Evolutionary conservation across 2,797 vertebrate genomes (phyloP).

Genomic region (Poeciliopsis gracilis): DNA sequence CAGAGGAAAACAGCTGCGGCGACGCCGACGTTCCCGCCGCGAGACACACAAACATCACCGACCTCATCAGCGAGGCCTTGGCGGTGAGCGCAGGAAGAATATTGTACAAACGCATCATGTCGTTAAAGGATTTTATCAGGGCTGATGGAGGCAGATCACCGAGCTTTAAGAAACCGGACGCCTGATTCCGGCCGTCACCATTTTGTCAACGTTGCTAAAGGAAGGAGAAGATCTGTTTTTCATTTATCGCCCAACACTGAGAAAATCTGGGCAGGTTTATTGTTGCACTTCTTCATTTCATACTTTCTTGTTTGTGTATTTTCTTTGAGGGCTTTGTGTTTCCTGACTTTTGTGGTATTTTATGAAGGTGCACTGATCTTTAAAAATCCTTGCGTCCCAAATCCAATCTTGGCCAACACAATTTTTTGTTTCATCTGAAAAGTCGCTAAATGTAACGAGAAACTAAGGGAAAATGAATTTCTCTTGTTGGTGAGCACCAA

Average conservation of each 20-base stretch:
- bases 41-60: slow-evolving; percentile 84
- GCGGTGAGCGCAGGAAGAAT: slow-evolving; percentile 76
- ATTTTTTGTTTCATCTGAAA: too few relatives aligned
- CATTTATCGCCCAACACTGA: too few relatives aligned
- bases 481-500: too few relatives aligned
- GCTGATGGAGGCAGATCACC: too few relatives aligned
- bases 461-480: too few relatives aligned
- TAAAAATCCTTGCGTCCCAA: too few relatives aligned
- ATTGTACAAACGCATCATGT: neutral
- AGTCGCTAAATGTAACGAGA: too few relatives aligned
- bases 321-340: neutral
- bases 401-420: too few relatives aligned
- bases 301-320: neutral
- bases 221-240: neutral
- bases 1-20: slow-evolving; percentile 72
- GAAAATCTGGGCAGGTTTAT: neutral
- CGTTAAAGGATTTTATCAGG: neutral
- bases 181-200: neutral
- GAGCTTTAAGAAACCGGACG: neutral
- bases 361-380: too few relatives aligned
- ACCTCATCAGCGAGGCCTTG: slow-evolving; percentile 89
- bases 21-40: slow-evolving; percentile 33
- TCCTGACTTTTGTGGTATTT: neutral
- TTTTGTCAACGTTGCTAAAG: neutral
- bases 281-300: neutral